Conservation (phyloP, 2,888 invertebrate genomes). For the Nephrocerus scutellatus region DNA sequence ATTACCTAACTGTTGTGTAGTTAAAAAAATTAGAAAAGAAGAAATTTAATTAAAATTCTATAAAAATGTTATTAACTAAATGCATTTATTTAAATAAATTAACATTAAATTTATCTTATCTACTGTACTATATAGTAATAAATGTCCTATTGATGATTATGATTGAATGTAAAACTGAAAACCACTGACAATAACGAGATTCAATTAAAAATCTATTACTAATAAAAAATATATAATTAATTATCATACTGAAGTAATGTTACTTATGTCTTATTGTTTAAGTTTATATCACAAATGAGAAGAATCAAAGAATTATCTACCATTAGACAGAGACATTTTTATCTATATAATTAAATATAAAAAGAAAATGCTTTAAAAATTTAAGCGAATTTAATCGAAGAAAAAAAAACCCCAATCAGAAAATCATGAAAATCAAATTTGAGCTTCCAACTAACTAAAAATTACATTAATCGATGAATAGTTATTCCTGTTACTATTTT, state of each 20-base stretch:
- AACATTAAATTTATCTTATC: too few species aligned
- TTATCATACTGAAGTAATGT: constrained; percentile 2
- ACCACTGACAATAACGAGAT: constrained; percentile 46
- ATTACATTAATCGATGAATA: too few species aligned
- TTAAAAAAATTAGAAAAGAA: too few species aligned
- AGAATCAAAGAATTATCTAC: constrained; percentile 5
- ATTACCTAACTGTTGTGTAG: too few species aligned
- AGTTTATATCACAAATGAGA: constrained; percentile 9
- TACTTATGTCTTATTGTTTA: not conserved
- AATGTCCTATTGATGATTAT: too few species aligned
- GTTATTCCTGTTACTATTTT: too few species aligned
- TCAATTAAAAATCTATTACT: constrained; percentile 36
- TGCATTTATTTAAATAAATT: too few species aligned
- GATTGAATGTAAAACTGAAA: constrained; percentile 37
- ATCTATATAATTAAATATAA: constrained; percentile 8
- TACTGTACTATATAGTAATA: constrained; percentile 13
- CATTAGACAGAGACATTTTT: constrained; percentile 12
- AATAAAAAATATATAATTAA: constrained; percentile 12
- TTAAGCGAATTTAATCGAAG: constrained; percentile 13
- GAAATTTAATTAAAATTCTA: too few species aligned
- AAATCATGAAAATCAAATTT: constrained; percentile 22
- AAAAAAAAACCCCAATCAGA: too few species aligned
- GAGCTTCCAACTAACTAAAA: constrained; percentile 21
- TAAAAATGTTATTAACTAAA: too few species aligned
- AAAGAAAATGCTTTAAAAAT: constrained; percentile 9